Evolutionary conservation across 2,797 vertebrate genomes (phyloP), one percentile per base, ranked within the genome.

Genomic region (Pristis pectinata): DNA sequence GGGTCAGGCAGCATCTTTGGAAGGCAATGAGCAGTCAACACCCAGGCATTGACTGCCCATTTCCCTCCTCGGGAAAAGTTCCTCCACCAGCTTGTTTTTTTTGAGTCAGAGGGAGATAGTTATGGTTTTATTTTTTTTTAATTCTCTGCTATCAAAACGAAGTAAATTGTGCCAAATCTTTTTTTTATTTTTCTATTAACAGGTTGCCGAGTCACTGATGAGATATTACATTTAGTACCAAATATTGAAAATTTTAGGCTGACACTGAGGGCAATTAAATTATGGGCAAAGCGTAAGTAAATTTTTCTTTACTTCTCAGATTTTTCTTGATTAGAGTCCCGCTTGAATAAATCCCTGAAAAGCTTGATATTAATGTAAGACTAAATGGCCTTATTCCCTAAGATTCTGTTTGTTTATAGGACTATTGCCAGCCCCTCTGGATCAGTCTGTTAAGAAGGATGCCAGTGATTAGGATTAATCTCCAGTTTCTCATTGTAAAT

Each of bases 201-300:
- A 98, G 98, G 98, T 97, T 98, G 98, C 97, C 97, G 98, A 96
- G 98, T 98, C 95, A 98, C 98, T 64, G 98, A 98, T 97, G 98
- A 98, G 97, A 99, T 98, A 97, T 97, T 98, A 95, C 97, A 98
- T 96, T 97, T 98, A 96, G 98, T 98, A 96, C 98, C 98, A 95
- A 98, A 98, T 96, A 97, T 98, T 95, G 96, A 98, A 95, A 98
- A 98, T 97, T 99, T 99, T 97, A 97, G 98, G 96, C 97, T 98
- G 95, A 98, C 98, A 95, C 97, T 98, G 96, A 98, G 98, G 97
- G 98, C 98, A 96, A 98, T 99, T 97, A 98, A 98, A 97, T 96
- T 98, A 79, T 99, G 98, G 98, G 98, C 98, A 95, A 98, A 98
- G 97, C 97, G 98, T 99, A 97, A 98, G 98, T 97, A 1, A 56